Evolutionary conservation across 2,113 vertebrate species (phyloP).

Genomic region (Stigmatopora nigra): DNA sequence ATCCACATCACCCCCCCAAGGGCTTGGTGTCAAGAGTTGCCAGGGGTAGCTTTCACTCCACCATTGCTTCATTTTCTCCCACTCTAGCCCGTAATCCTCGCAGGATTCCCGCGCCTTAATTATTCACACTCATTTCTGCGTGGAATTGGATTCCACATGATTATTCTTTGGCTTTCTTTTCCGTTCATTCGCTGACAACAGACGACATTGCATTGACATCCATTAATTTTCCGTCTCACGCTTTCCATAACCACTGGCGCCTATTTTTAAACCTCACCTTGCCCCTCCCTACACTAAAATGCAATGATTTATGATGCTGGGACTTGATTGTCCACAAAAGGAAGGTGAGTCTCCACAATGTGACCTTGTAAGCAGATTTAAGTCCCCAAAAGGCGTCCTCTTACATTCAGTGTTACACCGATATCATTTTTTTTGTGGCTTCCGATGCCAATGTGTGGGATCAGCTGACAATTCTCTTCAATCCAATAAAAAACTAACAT

Average conservation of each 20-base stretch:
- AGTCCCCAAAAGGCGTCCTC: not conserved
- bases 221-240: slow-evolving; percentile 5
- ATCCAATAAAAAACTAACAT: not conserved
- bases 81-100: slow-evolving; percentile 30
- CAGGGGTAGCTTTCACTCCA: slow-evolving; percentile 18
- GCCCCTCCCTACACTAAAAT: slow-evolving; percentile 11
- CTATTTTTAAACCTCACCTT: slow-evolving; percentile 11
- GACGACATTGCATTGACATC: slow-evolving; percentile 12
- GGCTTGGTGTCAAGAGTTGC: slow-evolving; percentile 21
- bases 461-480: not conserved
- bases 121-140: slow-evolving; percentile 65
- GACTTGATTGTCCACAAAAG: slow-evolving; percentile 13
- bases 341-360: slow-evolving; percentile 11
- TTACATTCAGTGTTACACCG: not conserved
- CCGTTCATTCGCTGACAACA: not conserved
- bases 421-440: too few relatives aligned
- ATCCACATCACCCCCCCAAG: slow-evolving; percentile 7
- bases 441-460: too few relatives aligned
- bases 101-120: slow-evolving; percentile 60
- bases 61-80: slow-evolving; percentile 16
- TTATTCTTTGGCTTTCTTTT: slow-evolving; percentile 11
- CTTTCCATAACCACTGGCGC: not conserved
- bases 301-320: slow-evolving; percentile 10
- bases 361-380: slow-evolving; percentile 14
- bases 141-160: slow-evolving; percentile 66